phyloP scores from a whole-genome alignment of 2,888 invertebrate species.

The Leptinotarsa peninsularis region DNA sequence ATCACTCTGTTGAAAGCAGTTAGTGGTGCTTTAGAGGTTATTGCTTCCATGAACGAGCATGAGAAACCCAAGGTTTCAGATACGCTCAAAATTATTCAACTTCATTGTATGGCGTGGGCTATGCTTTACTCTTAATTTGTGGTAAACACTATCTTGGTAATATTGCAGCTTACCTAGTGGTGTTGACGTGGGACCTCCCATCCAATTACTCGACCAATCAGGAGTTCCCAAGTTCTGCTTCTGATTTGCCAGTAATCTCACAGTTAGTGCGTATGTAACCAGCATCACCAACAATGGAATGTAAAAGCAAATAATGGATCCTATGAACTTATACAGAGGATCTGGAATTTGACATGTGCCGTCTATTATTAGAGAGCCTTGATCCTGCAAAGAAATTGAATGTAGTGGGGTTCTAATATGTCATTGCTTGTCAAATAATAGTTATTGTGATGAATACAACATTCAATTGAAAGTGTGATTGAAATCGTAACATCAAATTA shows the following conservation, averaged over 20 bases:
- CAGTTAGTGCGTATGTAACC: slow-evolving; percentile 93
- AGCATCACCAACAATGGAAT: slow-evolving; percentile 96
- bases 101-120: too few relatives aligned
- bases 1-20: background rate
- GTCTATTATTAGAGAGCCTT: slow-evolving; percentile 84
- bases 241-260: slow-evolving; percentile 86
- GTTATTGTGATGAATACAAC: too few relatives aligned
- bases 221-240: slow-evolving; percentile 77
- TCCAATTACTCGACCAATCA: slow-evolving; percentile 83
- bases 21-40: background rate
- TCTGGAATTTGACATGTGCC: slow-evolving; percentile 90
- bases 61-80: background rate
- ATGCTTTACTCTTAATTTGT: too few relatives aligned
- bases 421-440: background rate
- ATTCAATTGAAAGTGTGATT: too few relatives aligned
- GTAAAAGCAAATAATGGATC: slow-evolving; percentile 95
- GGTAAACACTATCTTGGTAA: too few relatives aligned
- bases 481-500: too few relatives aligned
- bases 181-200: slow-evolving; percentile 69
- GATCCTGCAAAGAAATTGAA: slow-evolving; percentile 73
- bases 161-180: slow-evolving; percentile 53
- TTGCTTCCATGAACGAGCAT: background rate
- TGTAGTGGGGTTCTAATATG: background rate
- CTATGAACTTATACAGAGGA: slow-evolving; percentile 89
- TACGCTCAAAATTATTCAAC: too few relatives aligned